Evolutionary conservation across 2,113 vertebrate genomes (phyloP).

Genomic region (Gymnarchus niloticus): DNA sequence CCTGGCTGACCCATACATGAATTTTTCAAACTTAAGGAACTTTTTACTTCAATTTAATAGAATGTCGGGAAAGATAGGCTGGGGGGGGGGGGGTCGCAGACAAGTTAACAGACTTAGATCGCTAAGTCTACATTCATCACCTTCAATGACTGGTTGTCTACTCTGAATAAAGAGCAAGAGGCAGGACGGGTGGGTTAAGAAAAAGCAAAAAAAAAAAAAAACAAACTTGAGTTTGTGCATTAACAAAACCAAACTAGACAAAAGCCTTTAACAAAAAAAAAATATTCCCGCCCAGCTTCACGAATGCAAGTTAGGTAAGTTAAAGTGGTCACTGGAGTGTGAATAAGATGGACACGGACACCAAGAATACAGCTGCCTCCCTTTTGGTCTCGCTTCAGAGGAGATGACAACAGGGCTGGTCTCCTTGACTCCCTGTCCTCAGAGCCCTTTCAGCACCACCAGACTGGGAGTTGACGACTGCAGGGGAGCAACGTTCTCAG

Average conservation of each 20-base stretch:
- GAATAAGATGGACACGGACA: constrained; percentile 28
- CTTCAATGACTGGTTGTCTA: constrained; percentile 18
- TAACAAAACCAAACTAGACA: constrained; percentile 24
- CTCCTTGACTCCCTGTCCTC: constrained; percentile 4
- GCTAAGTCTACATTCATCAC: constrained; percentile 15
- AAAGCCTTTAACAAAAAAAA: background rate
- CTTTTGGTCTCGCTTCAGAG: constrained; percentile 7
- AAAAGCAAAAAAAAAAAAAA: background rate
- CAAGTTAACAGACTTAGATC: constrained; percentile 22
- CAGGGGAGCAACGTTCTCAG: background rate
- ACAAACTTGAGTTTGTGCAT: no score
- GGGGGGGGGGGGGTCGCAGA: background rate
- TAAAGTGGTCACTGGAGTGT: constrained; percentile 25
- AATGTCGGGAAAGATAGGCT: background rate
- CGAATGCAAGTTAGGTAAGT: constrained; percentile 24
- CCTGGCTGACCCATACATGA: background rate
- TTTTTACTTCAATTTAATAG: constrained; percentile 9
- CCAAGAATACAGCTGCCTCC: constrained; percentile 27
- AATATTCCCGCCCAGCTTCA: constrained; percentile 10
- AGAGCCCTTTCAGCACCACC: constrained; percentile 11
- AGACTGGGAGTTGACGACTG: constrained; percentile 9
- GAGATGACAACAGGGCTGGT: background rate
- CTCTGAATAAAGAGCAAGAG: background rate
- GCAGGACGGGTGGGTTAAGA: background rate
- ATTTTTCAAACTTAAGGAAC: background rate